phyloP scores from a whole-genome alignment of 2,797 vertebrate species.

The Myoxocephalus aenaeus region DNA sequence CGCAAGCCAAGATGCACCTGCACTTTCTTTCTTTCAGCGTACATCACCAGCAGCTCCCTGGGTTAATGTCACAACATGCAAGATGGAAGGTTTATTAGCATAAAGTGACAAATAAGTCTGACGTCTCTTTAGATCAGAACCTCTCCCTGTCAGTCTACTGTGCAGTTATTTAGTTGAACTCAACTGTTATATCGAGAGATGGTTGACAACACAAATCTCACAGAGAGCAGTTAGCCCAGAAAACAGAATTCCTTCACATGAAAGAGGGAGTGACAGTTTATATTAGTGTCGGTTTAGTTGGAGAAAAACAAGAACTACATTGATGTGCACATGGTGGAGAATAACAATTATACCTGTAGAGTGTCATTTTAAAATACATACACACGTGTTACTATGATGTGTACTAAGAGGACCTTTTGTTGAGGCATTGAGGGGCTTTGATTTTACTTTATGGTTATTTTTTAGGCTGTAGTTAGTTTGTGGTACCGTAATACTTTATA shows the following conservation, averaged over 20 bases:
- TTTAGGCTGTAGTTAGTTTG: neutral
- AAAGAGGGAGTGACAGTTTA: neutral
- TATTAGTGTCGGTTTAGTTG: neutral
- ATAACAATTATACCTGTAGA: neutral
- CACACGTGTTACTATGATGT: neutral
- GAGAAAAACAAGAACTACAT: neutral
- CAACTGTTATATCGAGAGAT: neutral
- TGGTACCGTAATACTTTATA: neutral
- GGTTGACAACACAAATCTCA: neutral
- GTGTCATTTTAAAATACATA: neutral
- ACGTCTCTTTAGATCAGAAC: neutral
- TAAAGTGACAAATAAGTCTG: neutral
- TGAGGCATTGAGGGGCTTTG: neutral
- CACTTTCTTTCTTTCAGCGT: neutral
- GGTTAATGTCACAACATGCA: neutral
- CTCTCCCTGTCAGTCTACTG: neutral
- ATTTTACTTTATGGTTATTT: neutral
- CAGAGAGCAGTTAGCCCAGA: neutral
- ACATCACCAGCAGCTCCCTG: neutral
- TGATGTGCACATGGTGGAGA: neutral
- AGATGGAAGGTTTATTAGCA: neutral
- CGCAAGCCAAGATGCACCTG: conserved; percentile 2
- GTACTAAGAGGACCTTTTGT: neutral
- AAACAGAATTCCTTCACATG: neutral
- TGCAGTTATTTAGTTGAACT: neutral